Base-by-base conservation (phyloP, 2,888 invertebrate species). In the Parthenolecanium corni region DNA sequence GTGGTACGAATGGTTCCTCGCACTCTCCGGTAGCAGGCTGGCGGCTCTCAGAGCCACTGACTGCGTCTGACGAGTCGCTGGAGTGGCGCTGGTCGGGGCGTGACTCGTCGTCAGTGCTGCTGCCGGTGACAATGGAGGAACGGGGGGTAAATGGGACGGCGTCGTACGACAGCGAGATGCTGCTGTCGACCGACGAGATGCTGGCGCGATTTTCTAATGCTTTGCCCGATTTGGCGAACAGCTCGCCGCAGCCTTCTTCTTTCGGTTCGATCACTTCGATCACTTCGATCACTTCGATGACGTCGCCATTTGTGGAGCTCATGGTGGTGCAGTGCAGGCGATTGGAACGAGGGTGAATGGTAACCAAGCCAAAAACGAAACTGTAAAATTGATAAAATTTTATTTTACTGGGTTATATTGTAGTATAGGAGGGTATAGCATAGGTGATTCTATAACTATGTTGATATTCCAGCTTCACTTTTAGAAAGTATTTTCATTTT, bases 41-140 rank as follows among this genome's bases (percentile, higher is more conserved):
- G 71, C 82, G 81, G 12, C 31, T 42, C 24, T 57, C 40, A 14
- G 38, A 31, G 12, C 42, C 20, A 38, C 24, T 52, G 16, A 40
- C 54, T 23, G 51, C 57, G 9, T 64, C 64, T 31, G 57, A 57
- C n/a, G 57, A 57, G 40, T 64, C 65, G 49, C 23, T 47, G 23
- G 2, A 47, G n/a, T 36, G 20, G 2, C 64, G 64, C 6, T 56
- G 49, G 18, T 54, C 54, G 16, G 66, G 78, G 73, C 84, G 84
- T 49, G 84, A 84, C 23, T 82, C 74, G 72, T 84, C 85, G 1
- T 83, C 83, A 62, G 84, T 64, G 44, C 51, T 81, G 81, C 69
- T 84, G 83, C 70, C 82, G 82, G 72, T 77, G 77, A 31, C 65
- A 67, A 68, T 52, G 64, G 67, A 40, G 63, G 63, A 38, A 63